A percentile compares a stretch with the other conserved stretches of the same genome.
Conservation (phyloP, 2,888 invertebrate genomes). For the Clanis bilineata region DNA sequence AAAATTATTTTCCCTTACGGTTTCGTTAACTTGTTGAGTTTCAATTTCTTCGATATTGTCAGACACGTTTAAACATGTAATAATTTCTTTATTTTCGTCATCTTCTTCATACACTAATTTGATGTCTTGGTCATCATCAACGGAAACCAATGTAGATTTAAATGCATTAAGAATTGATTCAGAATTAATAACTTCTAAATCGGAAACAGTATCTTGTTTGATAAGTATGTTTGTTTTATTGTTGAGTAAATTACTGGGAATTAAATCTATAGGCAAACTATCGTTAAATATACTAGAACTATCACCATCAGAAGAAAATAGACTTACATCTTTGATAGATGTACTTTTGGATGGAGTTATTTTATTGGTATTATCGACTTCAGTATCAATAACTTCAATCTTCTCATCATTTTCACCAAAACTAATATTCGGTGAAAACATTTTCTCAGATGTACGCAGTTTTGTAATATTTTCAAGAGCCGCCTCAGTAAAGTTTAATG, state of each 20-base stretch:
- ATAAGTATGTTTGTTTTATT: slow-evolving; percentile 39
- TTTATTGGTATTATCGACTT: slow-evolving; percentile 23
- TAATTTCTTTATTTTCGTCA: slow-evolving; percentile 22
- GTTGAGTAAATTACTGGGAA: slow-evolving; percentile 72
- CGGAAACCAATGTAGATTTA: slow-evolving; percentile 50
- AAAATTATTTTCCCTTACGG: slow-evolving; percentile 39
- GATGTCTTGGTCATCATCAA: slow-evolving; percentile 61
- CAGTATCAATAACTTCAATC: slow-evolving; percentile 18
- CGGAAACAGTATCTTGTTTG: slow-evolving; percentile 31
- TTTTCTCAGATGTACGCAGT: slow-evolving; percentile 43
- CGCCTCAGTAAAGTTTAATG: slow-evolving; percentile 60
- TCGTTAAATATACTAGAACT: slow-evolving; percentile 83
- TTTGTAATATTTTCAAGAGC: slow-evolving; percentile 57
- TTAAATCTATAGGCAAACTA: slow-evolving; percentile 77
- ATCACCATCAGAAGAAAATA: slow-evolving; percentile 73
- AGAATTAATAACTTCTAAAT: slow-evolving; percentile 46
- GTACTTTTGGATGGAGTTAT: slow-evolving; percentile 34
- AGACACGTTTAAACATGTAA: slow-evolving; percentile 28
- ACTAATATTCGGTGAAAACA: slow-evolving; percentile 64
- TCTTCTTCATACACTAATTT: slow-evolving; percentile 68
- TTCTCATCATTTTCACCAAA: slow-evolving; percentile 53
- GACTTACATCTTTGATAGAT: slow-evolving; percentile 60
- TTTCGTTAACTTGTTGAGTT: slow-evolving; percentile 44
- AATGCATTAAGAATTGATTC: slow-evolving; percentile 60
- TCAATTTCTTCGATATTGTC: slow-evolving; percentile 42